Conservation (phyloP, 2,113 vertebrate genomes). For the Charina bottae region DNA sequence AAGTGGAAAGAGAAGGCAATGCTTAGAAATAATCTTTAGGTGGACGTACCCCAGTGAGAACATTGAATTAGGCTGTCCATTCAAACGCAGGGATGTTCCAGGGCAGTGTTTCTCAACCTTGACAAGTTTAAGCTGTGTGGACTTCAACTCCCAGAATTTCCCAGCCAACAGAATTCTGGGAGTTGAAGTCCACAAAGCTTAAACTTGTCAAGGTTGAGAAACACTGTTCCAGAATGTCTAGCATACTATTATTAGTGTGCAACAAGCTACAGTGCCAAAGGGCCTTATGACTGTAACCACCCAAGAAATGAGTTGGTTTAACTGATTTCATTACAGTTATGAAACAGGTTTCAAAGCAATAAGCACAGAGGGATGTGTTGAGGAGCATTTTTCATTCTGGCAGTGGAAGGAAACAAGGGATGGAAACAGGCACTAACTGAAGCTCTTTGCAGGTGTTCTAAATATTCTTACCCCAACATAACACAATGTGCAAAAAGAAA, state of each 20-base stretch:
- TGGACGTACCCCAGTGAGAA: not conserved
- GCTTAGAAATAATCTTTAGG: not conserved
- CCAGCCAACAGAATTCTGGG: too few species aligned
- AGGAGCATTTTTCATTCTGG: not conserved
- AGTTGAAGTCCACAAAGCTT: too few species aligned
- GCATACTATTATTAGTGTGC: not conserved
- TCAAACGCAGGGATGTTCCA: not conserved
- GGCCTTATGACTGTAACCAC: not conserved
- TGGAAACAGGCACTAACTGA: not conserved
- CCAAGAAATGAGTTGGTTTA: not conserved
- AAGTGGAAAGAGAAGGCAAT: slow-evolving; percentile 18
- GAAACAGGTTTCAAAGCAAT: not conserved
- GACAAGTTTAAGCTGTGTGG: too few species aligned
- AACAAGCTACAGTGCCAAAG: not conserved
- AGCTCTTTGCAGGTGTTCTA: too few species aligned
- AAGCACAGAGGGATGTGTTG: not conserved
- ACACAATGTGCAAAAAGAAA: not conserved
- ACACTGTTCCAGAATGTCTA: not conserved
- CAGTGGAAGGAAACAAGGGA: not conserved
- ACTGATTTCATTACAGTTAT: not conserved
- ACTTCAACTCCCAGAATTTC: too few species aligned
- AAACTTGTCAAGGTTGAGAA: too few species aligned
- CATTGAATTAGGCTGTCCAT: not conserved
- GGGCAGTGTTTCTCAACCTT: too few species aligned
- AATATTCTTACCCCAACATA: too few species aligned